These are phyloP conservation scores for Oithona nana DNA, from an alignment of 2,888 invertebrate species.

Conservation along the genomic window DNA sequence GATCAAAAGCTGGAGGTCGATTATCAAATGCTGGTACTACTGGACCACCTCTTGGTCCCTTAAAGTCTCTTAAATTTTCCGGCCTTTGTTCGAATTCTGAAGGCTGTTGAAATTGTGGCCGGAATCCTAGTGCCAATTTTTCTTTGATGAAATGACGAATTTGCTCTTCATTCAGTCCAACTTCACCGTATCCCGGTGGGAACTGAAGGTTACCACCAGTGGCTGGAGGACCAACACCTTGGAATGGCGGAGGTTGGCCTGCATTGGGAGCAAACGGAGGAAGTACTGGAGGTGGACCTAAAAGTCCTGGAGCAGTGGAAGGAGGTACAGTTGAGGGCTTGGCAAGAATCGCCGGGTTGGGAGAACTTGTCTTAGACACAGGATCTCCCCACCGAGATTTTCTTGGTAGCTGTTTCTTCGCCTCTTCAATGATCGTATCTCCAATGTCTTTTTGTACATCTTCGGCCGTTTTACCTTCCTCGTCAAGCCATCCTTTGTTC, in stretches of 20 bases:
- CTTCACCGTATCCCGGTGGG: neutral
- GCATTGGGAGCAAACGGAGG: neutral
- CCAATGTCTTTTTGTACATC: neutral
- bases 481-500: conserved; percentile 2
- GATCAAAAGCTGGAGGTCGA: too few relatives aligned
- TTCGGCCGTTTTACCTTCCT: neutral
- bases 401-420: neutral
- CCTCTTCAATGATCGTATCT: neutral
- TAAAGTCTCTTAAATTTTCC: too few relatives aligned
- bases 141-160: neutral
- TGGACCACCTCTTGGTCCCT: too few relatives aligned
- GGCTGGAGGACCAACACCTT: neutral
- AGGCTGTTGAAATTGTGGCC: neutral
- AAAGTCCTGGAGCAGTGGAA: neutral
- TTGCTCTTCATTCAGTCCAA: neutral
- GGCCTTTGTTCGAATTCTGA: too few relatives aligned
- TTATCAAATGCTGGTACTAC: too few relatives aligned
- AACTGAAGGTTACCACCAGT: neutral
- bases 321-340: neutral
- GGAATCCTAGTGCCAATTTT: neutral
- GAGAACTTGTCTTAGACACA: too few relatives aligned
- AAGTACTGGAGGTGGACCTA: neutral
- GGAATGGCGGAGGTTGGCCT: neutral
- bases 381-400: neutral
- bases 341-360: neutral